A percentile compares a stretch with the other conserved stretches of the same genome.
Conservation (phyloP, 92 coral and sea anemone species). For the Siderastrea radians region DNA sequence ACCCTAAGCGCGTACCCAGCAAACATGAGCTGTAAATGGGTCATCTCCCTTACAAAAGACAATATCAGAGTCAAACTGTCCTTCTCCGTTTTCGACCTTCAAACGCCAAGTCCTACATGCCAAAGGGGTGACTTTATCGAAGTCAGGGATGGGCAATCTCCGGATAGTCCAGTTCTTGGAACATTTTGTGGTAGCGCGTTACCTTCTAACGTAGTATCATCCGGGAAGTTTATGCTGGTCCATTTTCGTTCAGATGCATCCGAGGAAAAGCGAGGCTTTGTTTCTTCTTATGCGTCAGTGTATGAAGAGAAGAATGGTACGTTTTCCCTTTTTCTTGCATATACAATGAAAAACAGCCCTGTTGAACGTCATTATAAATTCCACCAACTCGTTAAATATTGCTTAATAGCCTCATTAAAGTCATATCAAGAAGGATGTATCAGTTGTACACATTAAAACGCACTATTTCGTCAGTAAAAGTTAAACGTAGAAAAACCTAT, state of each 20-base stretch:
- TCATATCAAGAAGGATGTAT: too few species aligned
- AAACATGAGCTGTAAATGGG: conserved; percentile 75
- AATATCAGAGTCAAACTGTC: conserved; percentile 51
- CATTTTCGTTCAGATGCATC: conserved; percentile 50
- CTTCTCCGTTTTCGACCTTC: conserved; percentile 72
- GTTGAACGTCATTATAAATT: too few species aligned
- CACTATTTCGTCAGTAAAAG: too few species aligned
- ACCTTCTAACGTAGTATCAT: conserved; percentile 19
- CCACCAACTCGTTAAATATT: too few species aligned
- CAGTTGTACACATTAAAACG: too few species aligned
- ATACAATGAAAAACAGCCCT: neutral
- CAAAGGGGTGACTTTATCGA: conserved; percentile 44
- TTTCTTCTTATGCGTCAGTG: conserved; percentile 11
- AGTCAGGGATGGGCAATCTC: conserved; percentile 40
- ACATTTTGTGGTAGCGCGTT: conserved; percentile 50
- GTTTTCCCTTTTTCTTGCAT: neutral
- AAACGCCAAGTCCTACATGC: conserved; percentile 39
- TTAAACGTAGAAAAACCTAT: too few species aligned
- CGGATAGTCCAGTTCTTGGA: conserved; percentile 48
- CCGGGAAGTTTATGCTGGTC: conserved; percentile 38
- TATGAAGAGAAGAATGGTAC: neutral
- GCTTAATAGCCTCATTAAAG: too few species aligned
- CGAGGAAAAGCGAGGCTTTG: conserved; percentile 52
- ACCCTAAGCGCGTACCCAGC: conserved; percentile 56
- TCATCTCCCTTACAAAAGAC: conserved; percentile 54